A percentile compares a stretch with the other conserved stretches of the same genome.
Conservation (phyloP, 2,797 vertebrate genomes). For the Sebastes dallii region DNA sequence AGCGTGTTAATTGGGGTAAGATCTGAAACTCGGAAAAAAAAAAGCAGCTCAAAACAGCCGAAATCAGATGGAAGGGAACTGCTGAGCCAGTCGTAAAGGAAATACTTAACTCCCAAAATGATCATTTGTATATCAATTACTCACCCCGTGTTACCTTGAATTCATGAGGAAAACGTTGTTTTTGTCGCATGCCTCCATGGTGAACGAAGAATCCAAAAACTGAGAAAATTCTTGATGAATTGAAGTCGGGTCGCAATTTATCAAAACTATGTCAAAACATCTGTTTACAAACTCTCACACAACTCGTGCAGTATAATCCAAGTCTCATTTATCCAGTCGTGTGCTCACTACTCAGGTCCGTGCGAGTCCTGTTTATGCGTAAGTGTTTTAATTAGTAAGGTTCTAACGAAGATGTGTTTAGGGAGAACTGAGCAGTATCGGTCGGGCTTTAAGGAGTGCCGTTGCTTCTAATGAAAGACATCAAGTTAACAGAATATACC, state of each 20-base stretch:
- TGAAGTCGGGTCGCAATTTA: background rate
- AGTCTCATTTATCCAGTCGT: background rate
- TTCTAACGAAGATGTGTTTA: background rate
- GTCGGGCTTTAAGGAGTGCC: background rate
- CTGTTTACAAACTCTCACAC: background rate
- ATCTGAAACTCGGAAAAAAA: background rate
- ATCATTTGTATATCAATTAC: background rate
- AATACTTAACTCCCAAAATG: background rate
- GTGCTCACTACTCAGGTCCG: background rate
- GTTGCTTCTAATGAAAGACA: background rate
- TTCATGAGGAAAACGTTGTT: background rate
- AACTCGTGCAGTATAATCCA: too few species aligned
- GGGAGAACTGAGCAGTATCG: background rate
- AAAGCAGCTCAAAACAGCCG: background rate
- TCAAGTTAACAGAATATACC: constrained; percentile 6
- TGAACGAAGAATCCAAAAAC: background rate
- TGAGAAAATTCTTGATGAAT: background rate
- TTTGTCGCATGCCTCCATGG: background rate
- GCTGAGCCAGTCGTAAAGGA: background rate
- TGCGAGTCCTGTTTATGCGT: background rate
- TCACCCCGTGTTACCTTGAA: background rate
- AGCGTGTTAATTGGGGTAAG: background rate
- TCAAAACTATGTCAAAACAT: background rate
- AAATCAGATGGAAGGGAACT: background rate
- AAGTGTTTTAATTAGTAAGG: background rate